phyloP scores from a whole-genome alignment of 2,113 vertebrate species.

The Coptodon rendalli region DNA sequence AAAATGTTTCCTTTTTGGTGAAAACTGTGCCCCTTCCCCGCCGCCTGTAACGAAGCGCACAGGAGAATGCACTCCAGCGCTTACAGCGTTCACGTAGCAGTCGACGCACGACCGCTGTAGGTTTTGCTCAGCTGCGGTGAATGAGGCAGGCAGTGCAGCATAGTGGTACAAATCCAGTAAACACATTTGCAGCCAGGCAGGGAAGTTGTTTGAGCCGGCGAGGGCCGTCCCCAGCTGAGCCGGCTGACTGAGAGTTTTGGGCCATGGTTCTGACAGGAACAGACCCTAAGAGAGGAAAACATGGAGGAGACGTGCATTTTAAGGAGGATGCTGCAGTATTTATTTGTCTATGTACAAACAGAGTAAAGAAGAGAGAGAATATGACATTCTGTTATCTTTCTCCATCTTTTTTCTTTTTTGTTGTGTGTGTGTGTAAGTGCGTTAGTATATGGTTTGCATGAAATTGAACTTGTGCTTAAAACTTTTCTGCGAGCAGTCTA shows the following conservation, averaged over 20 bases:
- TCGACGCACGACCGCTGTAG: neutral
- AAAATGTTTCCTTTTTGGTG: neutral
- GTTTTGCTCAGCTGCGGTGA: conserved; percentile 5
- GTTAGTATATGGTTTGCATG: neutral
- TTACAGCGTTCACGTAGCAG: neutral
- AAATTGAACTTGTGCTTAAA: neutral
- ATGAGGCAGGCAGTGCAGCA: conserved; percentile 27
- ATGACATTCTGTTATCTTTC: neutral
- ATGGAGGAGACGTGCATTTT: conserved; percentile 36
- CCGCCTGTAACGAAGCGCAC: neutral
- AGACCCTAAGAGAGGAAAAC: conserved; percentile 42
- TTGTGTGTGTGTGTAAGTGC: rapidly evolving
- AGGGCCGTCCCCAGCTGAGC: conserved; percentile 47
- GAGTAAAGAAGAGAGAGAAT: neutral
- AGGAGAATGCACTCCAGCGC: neutral
- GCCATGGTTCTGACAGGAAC: conserved; percentile 63
- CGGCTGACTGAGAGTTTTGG: conserved; percentile 66
- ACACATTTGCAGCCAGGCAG: conserved; percentile 29
- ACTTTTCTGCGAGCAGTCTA: neutral
- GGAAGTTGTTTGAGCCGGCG: conserved; percentile 9
- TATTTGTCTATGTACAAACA: conserved; percentile 18
- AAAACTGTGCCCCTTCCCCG: neutral
- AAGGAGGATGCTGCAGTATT: conserved; percentile 40
- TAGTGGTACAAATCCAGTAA: conserved; percentile 43
- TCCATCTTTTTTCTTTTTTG: neutral